Evolutionary conservation across 2,888 invertebrate species (phyloP), one percentile per base, ranked within the genome.

Genomic region (Neoitamus cyanurus): DNA sequence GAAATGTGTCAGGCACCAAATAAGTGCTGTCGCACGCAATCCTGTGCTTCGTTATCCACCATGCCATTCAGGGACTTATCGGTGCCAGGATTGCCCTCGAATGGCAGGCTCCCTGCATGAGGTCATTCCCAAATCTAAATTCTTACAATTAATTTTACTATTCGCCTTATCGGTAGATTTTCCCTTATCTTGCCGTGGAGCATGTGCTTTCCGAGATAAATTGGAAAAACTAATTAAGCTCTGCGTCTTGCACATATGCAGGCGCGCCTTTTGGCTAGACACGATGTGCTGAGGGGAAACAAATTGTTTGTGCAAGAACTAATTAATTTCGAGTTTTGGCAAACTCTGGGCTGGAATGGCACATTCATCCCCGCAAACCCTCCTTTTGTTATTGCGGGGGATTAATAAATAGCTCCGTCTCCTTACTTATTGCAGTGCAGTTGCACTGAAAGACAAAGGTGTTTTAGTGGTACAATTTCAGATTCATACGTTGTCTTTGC

Each of bases 21-120:
- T 58, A 58, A 58, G 11, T 20, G 58, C 58, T 58, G 58, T 25
- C 58, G 58, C 78, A 78, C 78, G 78, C 78, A 78, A 78, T 42
- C 78, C 58, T 25, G 20, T 20, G 25, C 58, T 58, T 58, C 9
- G 58, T 58, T 58, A 58, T 20, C 9, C 58, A 15, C 6, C 6
- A 25, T 15, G 58, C 3, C 15, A 6, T 58, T 58, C 58, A 58
- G 58, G 25, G 25, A 58, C 9, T 58, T 58, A 58, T 58, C 25
- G 58, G 48, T 7, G 7, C 20, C 20, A n/a, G 7, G n/a, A 48
- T 48, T 48, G 20, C 7, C 48, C 20, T 48, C 20, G 48, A 48
- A 48, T 48, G 20, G 9, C 9, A 9, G 15, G 2, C 2, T 15
- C 3, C 58, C 25, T 20, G 25, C 58, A 58, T 58, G 25, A 58